These are phyloP conservation scores for Sebastes cheni DNA, from an alignment of 2,797 vertebrate species.

Conservation along the genomic window DNA sequence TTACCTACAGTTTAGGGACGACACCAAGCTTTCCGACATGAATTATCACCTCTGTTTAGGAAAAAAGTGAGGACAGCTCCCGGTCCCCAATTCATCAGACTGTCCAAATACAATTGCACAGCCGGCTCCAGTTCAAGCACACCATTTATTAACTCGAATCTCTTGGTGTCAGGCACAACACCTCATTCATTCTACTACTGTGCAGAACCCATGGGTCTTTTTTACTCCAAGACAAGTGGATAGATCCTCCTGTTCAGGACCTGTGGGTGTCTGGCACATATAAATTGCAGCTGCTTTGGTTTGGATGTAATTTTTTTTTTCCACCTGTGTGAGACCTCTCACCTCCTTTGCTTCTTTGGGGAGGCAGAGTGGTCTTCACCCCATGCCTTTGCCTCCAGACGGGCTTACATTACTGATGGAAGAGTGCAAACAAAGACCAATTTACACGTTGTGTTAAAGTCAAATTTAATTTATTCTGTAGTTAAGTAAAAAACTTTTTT, in stretches of 20 bases:
- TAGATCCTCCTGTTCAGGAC: constrained; percentile 54
- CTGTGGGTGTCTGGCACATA: constrained; percentile 64
- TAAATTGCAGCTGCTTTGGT: constrained; percentile 60
- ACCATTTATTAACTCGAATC: constrained; percentile 75
- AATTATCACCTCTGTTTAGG: constrained; percentile 67
- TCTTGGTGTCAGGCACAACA: constrained; percentile 63
- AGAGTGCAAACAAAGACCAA: neutral
- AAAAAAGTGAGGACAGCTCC: constrained; percentile 58
- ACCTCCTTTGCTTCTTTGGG: neutral
- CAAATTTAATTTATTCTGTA: neutral
- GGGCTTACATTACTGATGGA: neutral
- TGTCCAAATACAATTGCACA: constrained; percentile 74
- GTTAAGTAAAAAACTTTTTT: neutral
- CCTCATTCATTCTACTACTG: constrained; percentile 61
- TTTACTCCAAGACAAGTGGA: constrained; percentile 61
- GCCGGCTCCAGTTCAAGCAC: constrained; percentile 57
- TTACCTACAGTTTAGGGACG: constrained; percentile 35
- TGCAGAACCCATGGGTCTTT: constrained; percentile 60
- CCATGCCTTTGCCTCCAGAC: neutral
- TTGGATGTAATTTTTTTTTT: constrained; percentile 9
- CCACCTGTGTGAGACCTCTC: constrained; percentile 5
- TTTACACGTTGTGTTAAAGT: neutral
- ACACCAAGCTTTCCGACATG: constrained; percentile 41
- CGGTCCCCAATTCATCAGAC: constrained; percentile 75
- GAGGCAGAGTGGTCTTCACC: neutral